Percentiles rank a stretch among this genome's conserved stretches.
These are phyloP conservation scores for Pygathrix nemaeus DNA, from an alignment of 2,113 vertebrate genomes.

Conservation along the genomic window DNA sequence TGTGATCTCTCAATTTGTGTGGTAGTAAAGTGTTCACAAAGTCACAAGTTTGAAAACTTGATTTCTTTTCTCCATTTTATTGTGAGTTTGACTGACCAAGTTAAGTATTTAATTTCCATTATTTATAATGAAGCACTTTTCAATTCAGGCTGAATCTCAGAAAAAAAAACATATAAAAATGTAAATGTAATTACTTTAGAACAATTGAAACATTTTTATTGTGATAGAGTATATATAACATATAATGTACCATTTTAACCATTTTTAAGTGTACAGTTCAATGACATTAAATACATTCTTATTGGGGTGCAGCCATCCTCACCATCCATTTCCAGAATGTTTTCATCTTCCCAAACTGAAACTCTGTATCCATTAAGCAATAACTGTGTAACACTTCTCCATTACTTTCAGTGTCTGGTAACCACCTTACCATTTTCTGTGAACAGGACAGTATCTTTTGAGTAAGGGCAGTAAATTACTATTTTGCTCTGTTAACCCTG, in stretches of 20 bases:
- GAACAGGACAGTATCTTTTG: background rate
- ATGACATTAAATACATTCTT: background rate
- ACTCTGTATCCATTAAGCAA: background rate
- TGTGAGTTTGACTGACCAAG: background rate
- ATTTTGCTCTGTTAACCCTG: background rate
- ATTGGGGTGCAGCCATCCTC: background rate
- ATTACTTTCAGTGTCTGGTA: fast-evolving
- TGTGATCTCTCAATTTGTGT: background rate
- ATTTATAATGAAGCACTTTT: conserved; percentile 20
- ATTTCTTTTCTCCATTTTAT: background rate
- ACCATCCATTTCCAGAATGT: background rate
- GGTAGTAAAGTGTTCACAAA: background rate
- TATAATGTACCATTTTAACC: background rate
- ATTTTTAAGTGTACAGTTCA: background rate
- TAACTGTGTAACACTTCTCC: background rate
- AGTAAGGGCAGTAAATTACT: background rate
- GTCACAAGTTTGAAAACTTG: background rate
- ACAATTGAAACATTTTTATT: background rate
- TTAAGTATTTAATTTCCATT: background rate
- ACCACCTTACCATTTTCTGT: background rate
- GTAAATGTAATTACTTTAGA: background rate
- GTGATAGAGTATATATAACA: background rate
- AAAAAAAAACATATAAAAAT: background rate
- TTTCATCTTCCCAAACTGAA: background rate
- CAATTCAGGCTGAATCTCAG: background rate